Evolutionary conservation across 2,113 vertebrate species (phyloP), one percentile per base, ranked within the genome.

Genomic region (Bubo bubo): DNA sequence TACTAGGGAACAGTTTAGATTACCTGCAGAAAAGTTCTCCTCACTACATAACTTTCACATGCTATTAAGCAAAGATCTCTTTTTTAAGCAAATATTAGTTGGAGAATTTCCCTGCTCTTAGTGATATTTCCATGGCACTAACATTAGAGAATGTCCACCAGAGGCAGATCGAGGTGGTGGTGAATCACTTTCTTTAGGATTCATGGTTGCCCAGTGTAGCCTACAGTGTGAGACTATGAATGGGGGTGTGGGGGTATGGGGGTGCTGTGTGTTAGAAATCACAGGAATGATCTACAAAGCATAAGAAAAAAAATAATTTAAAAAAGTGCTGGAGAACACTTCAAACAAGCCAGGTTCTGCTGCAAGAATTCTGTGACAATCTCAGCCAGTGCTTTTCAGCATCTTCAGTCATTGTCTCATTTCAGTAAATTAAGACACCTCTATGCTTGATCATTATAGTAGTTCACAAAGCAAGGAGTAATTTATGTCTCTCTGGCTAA

Each of bases 391-490:
- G 60, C 73, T 94, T 91, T 75, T 63, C 86, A 95, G 56, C 47
- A 75, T 52, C 84, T 71, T 74, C 64, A 79, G 73, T 60, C 11
- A 13, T 60, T 75, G 49, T 52, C 64, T 94, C 56, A n/a, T 94
- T 94, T 89, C 43, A 75, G 77, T 63, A 85, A 91, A 85, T 87
- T 60, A 91, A 72, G 80, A 81, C 70, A 94, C 56, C 43, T 94
- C 84, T 59, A 19, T 0, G 3, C 83, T 67, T 59, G n/a, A 59
- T 85, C 35, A 22, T 74, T 79, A 75, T 20, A 89, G 75, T 28
- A 77, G 73, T 81, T 94, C 68, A 91, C 56, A 96, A 75, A 96
- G 56, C 73, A 87, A 81, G 86, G 59, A 84, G 64, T 37, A 70
- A 62, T 91, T 96, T 87, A 55, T 50, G 70, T 72, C 73, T 84